phyloP scores from a whole-genome alignment of 2,888 invertebrate species.

The Achlya flavicornis region DNA sequence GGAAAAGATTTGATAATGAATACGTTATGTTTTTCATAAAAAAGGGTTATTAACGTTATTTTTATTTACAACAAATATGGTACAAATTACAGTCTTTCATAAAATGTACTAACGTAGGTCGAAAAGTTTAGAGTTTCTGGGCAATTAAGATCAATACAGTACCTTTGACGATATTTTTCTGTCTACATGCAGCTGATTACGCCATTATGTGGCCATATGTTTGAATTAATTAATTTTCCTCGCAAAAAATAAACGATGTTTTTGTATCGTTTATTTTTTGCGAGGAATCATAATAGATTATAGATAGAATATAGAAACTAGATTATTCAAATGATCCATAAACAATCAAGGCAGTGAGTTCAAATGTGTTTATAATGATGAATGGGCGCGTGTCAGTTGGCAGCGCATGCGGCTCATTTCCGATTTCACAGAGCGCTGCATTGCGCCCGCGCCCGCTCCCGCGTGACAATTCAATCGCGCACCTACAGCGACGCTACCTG shows the following conservation, averaged over 20 bases:
- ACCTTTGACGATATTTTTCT: too few species aligned
- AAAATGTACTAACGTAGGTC: too few species aligned
- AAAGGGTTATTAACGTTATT: too few species aligned
- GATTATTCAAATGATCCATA: slow-evolving; percentile 63
- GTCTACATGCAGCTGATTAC: neutral
- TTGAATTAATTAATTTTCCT: neutral
- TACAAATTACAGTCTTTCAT: too few species aligned
- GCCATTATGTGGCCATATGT: neutral
- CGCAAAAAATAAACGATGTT: too few species aligned
- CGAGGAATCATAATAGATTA: too few species aligned
- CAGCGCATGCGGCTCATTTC: slow-evolving; percentile 30
- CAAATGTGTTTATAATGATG: slow-evolving; percentile 15
- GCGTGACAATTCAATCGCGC: slow-evolving; percentile 32
- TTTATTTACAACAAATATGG: too few species aligned
- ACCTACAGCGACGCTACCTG: slow-evolving; percentile 14
- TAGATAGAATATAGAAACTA: slow-evolving; percentile 43
- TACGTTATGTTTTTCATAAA: too few species aligned
- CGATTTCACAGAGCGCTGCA: slow-evolving; percentile 26
- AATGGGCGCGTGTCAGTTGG: slow-evolving; percentile 33
- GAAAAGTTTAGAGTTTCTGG: too few species aligned
- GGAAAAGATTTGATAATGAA: too few species aligned
- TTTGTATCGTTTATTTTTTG: too few species aligned
- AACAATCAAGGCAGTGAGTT: slow-evolving; percentile 41
- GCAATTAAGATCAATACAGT: too few species aligned
- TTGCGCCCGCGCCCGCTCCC: slow-evolving; percentile 19